Conservation (phyloP, 2,888 invertebrate species). For the Sturmia bella region DNA sequence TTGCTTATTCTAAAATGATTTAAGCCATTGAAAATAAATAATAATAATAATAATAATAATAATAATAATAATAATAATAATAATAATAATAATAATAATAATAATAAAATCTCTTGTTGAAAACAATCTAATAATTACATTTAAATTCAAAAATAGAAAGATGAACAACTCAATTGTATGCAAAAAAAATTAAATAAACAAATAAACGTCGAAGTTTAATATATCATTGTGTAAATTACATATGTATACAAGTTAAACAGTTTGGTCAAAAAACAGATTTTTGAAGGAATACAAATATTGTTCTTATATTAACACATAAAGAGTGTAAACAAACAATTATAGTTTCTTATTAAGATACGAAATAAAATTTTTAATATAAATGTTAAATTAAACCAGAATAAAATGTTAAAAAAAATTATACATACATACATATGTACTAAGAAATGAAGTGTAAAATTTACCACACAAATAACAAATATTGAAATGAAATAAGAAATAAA, state of each 20-base stretch:
- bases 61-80: background rate
- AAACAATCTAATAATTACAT: slow-evolving; percentile 20
- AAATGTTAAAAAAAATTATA: slow-evolving; percentile 49
- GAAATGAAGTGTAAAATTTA: slow-evolving; percentile 57
- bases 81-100: slow-evolving; percentile 6
- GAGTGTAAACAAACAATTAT: slow-evolving; percentile 31
- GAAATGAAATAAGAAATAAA: slow-evolving; percentile 52
- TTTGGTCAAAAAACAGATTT: slow-evolving; percentile 27
- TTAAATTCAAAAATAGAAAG: slow-evolving; percentile 44
- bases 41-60: slow-evolving; percentile 4
- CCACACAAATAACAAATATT: slow-evolving; percentile 57
- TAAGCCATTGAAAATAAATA: slow-evolving; percentile 29
- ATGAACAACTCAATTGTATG: slow-evolving; percentile 56
- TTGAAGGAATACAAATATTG: slow-evolving; percentile 49
- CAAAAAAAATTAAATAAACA: slow-evolving; percentile 21
- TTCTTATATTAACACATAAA: slow-evolving; percentile 38
- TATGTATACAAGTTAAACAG: slow-evolving; percentile 50
- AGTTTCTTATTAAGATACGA: slow-evolving; percentile 58
- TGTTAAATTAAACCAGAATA: slow-evolving; percentile 54
- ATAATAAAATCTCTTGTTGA: slow-evolving; percentile 5
- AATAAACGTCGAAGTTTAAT: slow-evolving; percentile 45
- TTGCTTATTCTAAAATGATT: slow-evolving; percentile 50
- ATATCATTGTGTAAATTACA: slow-evolving; percentile 66
- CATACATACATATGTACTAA: slow-evolving; percentile 20
- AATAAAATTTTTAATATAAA: slow-evolving; percentile 65